Evolutionary conservation across 1,140 invertebrate species (phyloP), one percentile per base, ranked within the genome.

Genomic region (Arctopsyche grandis): DNA sequence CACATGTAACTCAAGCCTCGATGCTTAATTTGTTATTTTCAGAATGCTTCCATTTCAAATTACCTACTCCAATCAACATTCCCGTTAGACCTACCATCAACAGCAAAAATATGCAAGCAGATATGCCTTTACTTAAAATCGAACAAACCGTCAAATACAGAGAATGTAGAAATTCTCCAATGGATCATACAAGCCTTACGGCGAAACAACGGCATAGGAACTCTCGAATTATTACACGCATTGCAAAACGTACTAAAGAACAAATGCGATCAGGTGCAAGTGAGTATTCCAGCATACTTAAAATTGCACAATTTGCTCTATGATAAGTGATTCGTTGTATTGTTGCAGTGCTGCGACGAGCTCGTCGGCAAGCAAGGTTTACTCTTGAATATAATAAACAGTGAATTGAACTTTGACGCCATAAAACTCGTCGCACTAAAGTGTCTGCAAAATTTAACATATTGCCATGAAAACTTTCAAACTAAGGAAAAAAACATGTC

Each of bases 321-420:
- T n/a, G n/a, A n/a, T n/a, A n/a, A n/a, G n/a, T n/a, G n/a, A n/a
- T n/a, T n/a, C n/a, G n/a, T n/a, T n/a, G n/a, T 16, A 10, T 26
- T 66, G 3, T 22, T 66, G 9, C 21, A 21, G 19, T 5, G 14
- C 4, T 66, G 24, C 43, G 79, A 80, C 46, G 77, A 80, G 21
- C 69, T 82, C 1, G 70, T 82, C 12, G 79, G 79, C 10, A 74
- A 80, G 21, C 74, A 79, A 52, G 79, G 81, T 12, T 43, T 79
- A 22, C 48, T 82, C 9, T 69, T 69, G 19, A 26, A 77, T 24
- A 70, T 80, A n/a, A 43, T 82, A 16, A 63, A 69, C 69, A 75
- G 79, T n/a, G 63, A 82, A 5, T 3, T 52, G 16, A 24, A 69
- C 24, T 19, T n/a, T 0, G 16, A 52, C 14, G 9, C 75, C 10